phyloP scores from a whole-genome alignment of 2,797 vertebrate genomes.

The Poeciliopsis presidionis region DNA sequence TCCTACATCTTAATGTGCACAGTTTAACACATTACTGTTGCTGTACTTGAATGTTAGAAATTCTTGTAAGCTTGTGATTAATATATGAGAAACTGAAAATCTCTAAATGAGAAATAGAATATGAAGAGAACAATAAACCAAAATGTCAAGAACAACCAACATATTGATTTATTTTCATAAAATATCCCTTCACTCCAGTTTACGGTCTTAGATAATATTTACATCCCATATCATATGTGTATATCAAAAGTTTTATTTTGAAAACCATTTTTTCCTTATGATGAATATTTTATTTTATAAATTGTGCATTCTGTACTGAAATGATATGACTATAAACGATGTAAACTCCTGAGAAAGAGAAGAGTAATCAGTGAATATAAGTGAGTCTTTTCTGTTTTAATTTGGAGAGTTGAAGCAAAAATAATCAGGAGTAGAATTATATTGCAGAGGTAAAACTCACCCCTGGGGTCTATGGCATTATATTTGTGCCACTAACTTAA shows the following conservation, averaged over 20 bases:
- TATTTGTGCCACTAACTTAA: no score
- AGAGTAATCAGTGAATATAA: not conserved
- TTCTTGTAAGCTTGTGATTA: not conserved
- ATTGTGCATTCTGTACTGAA: not conserved
- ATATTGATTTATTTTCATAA: not conserved
- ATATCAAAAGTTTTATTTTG: not conserved
- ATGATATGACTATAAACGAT: not conserved
- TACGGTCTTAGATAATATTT: not conserved
- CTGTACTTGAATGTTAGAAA: not conserved
- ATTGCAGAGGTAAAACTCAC: no score
- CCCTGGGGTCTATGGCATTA: no score
- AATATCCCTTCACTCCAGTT: not conserved
- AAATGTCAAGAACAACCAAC: not conserved
- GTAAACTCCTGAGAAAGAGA: not conserved
- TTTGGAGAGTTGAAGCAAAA: no score
- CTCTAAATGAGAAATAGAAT: not conserved
- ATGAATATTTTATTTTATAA: not conserved
- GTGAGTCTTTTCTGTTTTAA: no score
- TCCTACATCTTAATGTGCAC: constrained; percentile 3
- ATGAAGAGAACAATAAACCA: not conserved
- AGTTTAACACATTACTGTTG: not conserved
- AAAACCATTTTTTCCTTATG: not conserved
- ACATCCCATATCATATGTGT: not conserved
- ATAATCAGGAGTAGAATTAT: no score
- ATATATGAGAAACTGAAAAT: not conserved